Evolutionary conservation across 2,888 invertebrate genomes (phyloP), one percentile per base, ranked within the genome.

Genomic region (Meghimatium bilineatum): DNA sequence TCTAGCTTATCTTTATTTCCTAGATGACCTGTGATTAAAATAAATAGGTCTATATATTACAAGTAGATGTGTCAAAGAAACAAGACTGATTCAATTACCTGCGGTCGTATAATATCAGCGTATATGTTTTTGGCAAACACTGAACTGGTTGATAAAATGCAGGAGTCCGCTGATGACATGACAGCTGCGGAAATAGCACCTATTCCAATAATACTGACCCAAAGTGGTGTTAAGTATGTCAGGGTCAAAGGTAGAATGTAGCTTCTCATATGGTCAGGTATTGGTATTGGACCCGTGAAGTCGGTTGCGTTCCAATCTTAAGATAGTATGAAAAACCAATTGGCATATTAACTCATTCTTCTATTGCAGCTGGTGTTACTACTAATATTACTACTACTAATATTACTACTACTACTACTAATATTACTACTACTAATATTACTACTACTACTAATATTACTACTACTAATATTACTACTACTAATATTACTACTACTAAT

Each of bases 141-240:
- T 69, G 90, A 87, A 52, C 88, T 88, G 14, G 89, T 85, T n/a
- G 89, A 84, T 14, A 90, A 85, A 71, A 89, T 86, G 36, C 86
- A 85, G 17, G 90, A 89, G 85, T 90, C 90, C 17, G 89, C 88
- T 10, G 90, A 90, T 12, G 90, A 90, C 90, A 90, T 90, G 36
- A 90, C 90, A 17, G 90, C 90, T 14, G 90, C 90, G 20, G 89
- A 83, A 44, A 90, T 86, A 29, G 89, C 90, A 1, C 89, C 90
- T n/a, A 90, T 86, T 32, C 90, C 90, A 72, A 90, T 80, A 23
- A 89, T 81, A 6, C 89, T 87, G 5, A 90, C 86, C 1, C 87
- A 86, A 56, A 85, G 72, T 12, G 90, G 90, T 34, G 89, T 88
- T 56, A 90, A 82, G 85, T 89, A 89, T 81, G 88, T 88, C 74